Conservation (phyloP, 2,888 invertebrate genomes). For the Acrobeloides nanus region DNA sequence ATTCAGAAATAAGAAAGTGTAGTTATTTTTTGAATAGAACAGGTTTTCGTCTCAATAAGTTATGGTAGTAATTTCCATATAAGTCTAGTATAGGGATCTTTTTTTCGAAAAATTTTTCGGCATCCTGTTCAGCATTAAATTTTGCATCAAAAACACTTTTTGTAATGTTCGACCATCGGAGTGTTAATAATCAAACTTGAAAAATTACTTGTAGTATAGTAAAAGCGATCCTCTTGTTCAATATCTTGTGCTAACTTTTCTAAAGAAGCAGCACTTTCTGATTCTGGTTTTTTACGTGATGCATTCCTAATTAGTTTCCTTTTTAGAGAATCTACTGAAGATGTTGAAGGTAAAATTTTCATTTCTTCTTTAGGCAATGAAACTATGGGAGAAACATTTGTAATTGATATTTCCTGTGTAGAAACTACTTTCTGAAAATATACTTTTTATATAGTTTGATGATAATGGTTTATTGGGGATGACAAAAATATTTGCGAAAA, state of each 20-base stretch:
- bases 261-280: conserved; percentile 49
- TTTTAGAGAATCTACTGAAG: conserved; percentile 4
- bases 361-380: too few species aligned
- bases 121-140: too few species aligned
- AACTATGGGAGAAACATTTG: too few species aligned
- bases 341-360: conserved; percentile 5
- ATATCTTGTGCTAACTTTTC: conserved; percentile 62
- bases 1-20: too few species aligned
- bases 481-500: too few species aligned
- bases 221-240: conserved; percentile 81
- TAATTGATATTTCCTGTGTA: too few species aligned
- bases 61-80: neutral
- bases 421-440: too few species aligned
- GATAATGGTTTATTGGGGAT: too few species aligned
- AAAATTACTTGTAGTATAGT: conserved; percentile 81
- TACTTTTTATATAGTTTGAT: too few species aligned
- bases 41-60: conserved; percentile 1
- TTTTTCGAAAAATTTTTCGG: too few species aligned
- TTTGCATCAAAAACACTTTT: too few species aligned
- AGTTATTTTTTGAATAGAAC: neutral
- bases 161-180: neutral
- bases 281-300: conserved; percentile 22
- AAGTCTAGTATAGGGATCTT: too few species aligned
- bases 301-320: conserved; percentile 7
- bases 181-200: neutral